Base-by-base conservation (phyloP, 1,140 invertebrate genomes). In the Zaprionus camerounensis region DNA sequence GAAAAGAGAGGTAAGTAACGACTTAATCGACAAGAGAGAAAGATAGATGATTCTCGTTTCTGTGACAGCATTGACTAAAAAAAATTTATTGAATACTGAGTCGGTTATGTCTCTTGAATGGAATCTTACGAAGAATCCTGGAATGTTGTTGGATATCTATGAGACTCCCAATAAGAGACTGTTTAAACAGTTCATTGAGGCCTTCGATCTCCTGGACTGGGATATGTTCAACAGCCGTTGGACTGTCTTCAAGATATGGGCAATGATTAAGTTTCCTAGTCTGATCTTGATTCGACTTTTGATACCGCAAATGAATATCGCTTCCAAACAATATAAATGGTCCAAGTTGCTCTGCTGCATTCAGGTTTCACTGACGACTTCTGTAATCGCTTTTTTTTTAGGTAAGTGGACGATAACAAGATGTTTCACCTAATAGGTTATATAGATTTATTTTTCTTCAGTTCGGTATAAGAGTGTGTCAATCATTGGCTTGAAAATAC, bases 281-380 rank as follows among this genome's bases (percentile, higher is more conserved):
- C 5, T 67, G 41, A 44, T 71, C 0, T 12, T 24, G 5, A 3
- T 79, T 2, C 67, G 62, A 3, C 38, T 79, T 0, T 5, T 71
- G 1, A 76, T 78, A 53, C 76, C 76, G 0, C 57, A 53, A 28
- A 56, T 66, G 24, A 57, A 49, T 20, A 9, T 67, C 0, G 15
- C 38, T 2, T 11, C n/a, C 1, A 5, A 9, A 0, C 2, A 2
- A n/a, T n/a, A 77, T 4, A n/a, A 31, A 1, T 79, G 67, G 62
- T 76, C 67, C 3, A 79, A 79, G 44, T 34, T 79, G 5, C 57
- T 79, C 0, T 55, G 57, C 28, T 44, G 44, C 13, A 38, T 79
- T 2, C 76, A 79, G 34, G 36, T 59, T 4, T 20, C 38, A 22
- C 7, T 76, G 2, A 36, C 49, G n/a, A 66, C 76, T 9, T 26